A percentile compares a stretch with the other conserved stretches of the same genome.
phyloP scores from a whole-genome alignment of 2,113 vertebrate species.

The Chrysemys picta region DNA sequence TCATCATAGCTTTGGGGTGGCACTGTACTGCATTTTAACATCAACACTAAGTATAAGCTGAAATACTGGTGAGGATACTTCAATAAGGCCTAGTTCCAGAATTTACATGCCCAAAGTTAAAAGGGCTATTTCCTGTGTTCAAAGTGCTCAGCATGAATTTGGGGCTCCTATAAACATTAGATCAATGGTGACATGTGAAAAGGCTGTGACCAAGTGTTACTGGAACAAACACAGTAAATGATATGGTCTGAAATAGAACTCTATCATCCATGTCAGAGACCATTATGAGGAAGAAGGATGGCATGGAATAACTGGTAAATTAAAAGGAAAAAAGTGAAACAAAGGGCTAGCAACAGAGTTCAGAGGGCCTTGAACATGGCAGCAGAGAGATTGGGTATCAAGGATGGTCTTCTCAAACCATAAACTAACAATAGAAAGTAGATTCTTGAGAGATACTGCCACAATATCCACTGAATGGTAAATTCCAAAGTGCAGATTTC shows the following conservation, averaged over 20 bases:
- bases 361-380: not conserved
- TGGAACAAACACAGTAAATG: not conserved
- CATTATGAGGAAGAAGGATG: not conserved
- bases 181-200: not conserved
- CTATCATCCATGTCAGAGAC: not conserved
- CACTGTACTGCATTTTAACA: not conserved
- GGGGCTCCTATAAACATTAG: not conserved
- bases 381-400: not conserved
- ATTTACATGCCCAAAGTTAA: not conserved
- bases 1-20: not conserved
- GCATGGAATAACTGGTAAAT: not conserved
- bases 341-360: not conserved
- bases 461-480: not conserved
- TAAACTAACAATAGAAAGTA: not conserved
- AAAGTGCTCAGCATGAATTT: not conserved
- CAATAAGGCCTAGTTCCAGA: not conserved
- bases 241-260: not conserved
- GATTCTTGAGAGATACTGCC: not conserved
- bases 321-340: not conserved
- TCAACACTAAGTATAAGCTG: not conserved
- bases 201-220: not conserved
- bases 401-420: too few species aligned
- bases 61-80: accelerated
- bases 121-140: not conserved
- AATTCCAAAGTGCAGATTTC: not conserved